Percentiles rank a stretch among this genome's conserved stretches.
Evolutionary conservation across 2,797 vertebrate genomes (phyloP).

Genomic region (Lates japonicus): DNA sequence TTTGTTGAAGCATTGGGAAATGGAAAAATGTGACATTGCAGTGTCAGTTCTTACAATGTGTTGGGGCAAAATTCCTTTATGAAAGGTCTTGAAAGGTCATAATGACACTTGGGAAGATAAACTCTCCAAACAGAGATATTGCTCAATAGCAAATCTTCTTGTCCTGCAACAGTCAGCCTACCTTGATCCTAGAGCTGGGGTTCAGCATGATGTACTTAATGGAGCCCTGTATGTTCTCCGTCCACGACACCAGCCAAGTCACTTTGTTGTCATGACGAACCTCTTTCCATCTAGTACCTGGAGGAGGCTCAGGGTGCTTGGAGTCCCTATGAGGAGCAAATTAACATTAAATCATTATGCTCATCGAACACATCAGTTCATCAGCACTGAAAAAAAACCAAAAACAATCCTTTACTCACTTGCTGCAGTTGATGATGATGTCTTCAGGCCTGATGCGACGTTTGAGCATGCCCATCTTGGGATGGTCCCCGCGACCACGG

Average conservation of each 20-base stretch:
- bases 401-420: conserved; percentile 82
- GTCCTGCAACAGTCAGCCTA: conserved; percentile 51
- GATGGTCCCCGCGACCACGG: conserved; percentile 96
- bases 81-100: not conserved
- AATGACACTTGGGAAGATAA: not conserved
- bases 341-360: not conserved
- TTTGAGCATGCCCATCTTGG: conserved; percentile 99
- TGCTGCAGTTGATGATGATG: conserved; percentile 99
- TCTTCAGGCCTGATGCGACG: conserved; percentile 94
- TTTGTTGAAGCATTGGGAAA: not conserved
- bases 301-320: conserved; percentile 91
- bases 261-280: conserved; percentile 98
- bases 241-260: conserved; percentile 98
- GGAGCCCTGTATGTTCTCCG: conserved; percentile 97
- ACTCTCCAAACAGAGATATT: not conserved
- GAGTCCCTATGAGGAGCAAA: conserved; percentile 88
- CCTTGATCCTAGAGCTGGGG: conserved; percentile 98
- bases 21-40: not conserved
- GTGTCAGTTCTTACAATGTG: not conserved
- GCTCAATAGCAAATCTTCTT: not conserved
- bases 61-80: not conserved
- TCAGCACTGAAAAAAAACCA: not conserved
- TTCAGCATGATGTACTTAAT: conserved; percentile 99
- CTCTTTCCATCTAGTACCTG: conserved; percentile 97
- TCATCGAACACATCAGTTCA: not conserved